Evolutionary conservation across 2,888 invertebrate species (phyloP), one percentile per base, ranked within the genome.

Genomic region (Nematopogon swammerdamellus): DNA sequence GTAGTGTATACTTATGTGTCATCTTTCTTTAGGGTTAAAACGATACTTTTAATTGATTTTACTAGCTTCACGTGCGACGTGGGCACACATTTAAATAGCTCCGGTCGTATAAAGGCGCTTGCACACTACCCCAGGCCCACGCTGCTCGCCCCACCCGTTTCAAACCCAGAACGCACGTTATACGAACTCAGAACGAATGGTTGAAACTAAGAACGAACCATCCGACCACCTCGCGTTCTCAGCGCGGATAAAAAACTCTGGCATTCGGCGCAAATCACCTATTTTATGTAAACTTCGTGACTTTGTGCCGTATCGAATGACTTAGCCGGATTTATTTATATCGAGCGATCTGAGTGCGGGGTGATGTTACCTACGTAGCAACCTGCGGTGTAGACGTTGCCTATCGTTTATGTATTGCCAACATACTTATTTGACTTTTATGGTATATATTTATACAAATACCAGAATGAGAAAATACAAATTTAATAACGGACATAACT

Each of bases 221-320:
- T 36, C n/a, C 36, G 36, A 36, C 6, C 36, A 8, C 36, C 14
- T 36, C 11, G 36, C 36, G 36, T 36, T 36, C 36, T 36, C 36
- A 3, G 36, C 8, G 36, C n/a, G 59, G 61, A 63, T 67, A 73
- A 77, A 72, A 69, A 67, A 64, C 63, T 60, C 16, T 65, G 67
- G 69, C 65, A 67, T 74, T 74, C 68, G 70, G 66, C 62, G 67
- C 73, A 74, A 76, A 75, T 73, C 73, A 70, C 70, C 67, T 72
- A 75, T 72, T 77, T 79, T 76, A 79, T 77, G 79, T 76, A 76
- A 77, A 79, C 71, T 75, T 74, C 79, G 79, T 79, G 79, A 77
- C 79, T 79, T 63, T 65, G 63, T 60, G 65, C 75, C 73, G 67
- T 79, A 76, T 76, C 72, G 72, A 72, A 77, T 75, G 76, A 69